Conservation (phyloP, 1,140 invertebrate species). For the Phocides pigmalion region DNA sequence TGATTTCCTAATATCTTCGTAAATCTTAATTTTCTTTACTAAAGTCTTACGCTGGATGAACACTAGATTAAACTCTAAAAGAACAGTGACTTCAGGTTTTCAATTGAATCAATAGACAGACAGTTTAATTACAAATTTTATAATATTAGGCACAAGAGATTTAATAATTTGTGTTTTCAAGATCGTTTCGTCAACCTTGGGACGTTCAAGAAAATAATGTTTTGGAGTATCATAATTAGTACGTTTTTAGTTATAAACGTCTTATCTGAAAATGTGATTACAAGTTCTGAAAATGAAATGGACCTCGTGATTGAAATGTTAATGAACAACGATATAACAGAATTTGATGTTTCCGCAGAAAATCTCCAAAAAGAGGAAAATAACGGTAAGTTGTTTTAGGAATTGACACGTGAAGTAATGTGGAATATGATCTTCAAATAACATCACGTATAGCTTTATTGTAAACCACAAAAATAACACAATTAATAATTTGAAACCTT, state of each 20-base stretch:
- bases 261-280: not conserved
- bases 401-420: too few species aligned
- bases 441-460: too few species aligned
- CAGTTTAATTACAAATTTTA: not conserved
- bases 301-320: slow-evolving; percentile 2
- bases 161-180: not conserved
- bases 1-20: too few species aligned
- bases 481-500: too few species aligned
- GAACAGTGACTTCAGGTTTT: too few species aligned
- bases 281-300: slow-evolving; percentile 13
- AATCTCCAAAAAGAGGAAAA: not conserved
- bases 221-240: not conserved
- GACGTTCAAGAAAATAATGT: not conserved
- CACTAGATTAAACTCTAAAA: too few species aligned
- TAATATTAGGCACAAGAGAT: not conserved
- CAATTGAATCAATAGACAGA: not conserved
- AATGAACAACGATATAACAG: not conserved
- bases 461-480: too few species aligned
- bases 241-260: slow-evolving; percentile 6
- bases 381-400: not conserved
- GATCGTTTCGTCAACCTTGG: not conserved
- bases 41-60: too few species aligned
- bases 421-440: too few species aligned
- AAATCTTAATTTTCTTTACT: too few species aligned
- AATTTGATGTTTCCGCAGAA: not conserved